Evolutionary conservation across 1,140 invertebrate species (phyloP), one percentile per base, ranked within the genome.

Genomic region (Drosophila mauritiana): DNA sequence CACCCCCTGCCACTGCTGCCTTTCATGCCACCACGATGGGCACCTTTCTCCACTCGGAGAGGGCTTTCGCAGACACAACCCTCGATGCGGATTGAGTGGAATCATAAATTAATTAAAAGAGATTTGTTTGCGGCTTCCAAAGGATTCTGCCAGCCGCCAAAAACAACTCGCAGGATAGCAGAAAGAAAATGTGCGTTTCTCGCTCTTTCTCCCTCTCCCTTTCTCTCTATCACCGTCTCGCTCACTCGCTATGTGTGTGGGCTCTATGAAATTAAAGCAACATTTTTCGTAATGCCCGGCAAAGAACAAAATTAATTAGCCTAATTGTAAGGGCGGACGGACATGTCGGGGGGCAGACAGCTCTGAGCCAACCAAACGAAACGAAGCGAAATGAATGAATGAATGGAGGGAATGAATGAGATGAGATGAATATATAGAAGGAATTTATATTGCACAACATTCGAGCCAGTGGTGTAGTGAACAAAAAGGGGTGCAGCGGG

Each of bases 71-170:
- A 72, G 68, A 70, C 68, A 63, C 77, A 85, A 86, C 81, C 81
- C 84, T 89, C 84, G 73, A 89, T 89, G 84, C 80, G 85, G 85
- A 89, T 89, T 89, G 79, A 84, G 83, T 82, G 89, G 88, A 91
- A 91, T 91, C 88, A 91, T 91, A 91, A 91, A 91, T 91, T 91
- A 91, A 91, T 91, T 91, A 91, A 91, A 91, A 89, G 89, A 88
- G 88, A 91, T 91, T 91, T 91, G 88, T 91, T 84, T 91, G 83
- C 83, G 88, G 88, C 88, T 91, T 91, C 73, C 83, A 80, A 84
- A 88, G 88, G 88, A 91, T 91, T 91, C 80, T 68, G 80, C 55
- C 86, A 61, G 67, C 77, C 69, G 54, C 67, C 58, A 79, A 68
- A 78, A 73, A 74, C 65, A 61, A 79, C 80, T 43, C 37, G 46